phyloP scores from a whole-genome alignment of 2,797 vertebrate genomes.

The Gadopsis bispinosus region DNA sequence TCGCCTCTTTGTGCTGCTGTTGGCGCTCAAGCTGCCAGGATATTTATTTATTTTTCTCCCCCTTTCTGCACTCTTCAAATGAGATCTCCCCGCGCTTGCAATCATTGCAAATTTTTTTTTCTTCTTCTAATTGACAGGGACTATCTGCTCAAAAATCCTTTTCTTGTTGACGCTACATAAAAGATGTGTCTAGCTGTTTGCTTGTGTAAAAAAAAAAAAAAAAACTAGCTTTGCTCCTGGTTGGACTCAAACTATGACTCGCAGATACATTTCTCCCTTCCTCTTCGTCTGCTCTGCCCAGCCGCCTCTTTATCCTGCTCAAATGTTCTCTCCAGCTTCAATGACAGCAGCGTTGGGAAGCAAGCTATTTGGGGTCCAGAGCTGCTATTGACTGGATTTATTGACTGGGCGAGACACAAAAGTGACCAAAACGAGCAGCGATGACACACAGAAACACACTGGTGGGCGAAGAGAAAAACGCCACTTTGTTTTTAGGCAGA shows the following conservation, averaged over 20 bases:
- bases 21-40: constrained; percentile 67
- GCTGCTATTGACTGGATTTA: constrained; percentile 62
- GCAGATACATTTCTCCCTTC: constrained; percentile 46
- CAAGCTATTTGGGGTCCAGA: constrained; percentile 35
- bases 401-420: constrained; percentile 50
- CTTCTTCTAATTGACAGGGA: constrained; percentile 37
- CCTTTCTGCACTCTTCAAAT: constrained; percentile 52
- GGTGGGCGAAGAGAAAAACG: constrained; percentile 14
- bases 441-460: constrained; percentile 47
- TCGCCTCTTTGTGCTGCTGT: constrained; percentile 79
- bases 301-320: constrained; percentile 42
- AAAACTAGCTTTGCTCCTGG: too few relatives aligned
- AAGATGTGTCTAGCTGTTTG: constrained; percentile 31
- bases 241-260: constrained; percentile 8
- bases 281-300: constrained; percentile 34
- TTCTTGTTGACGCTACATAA: constrained; percentile 18
- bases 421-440: constrained; percentile 53
- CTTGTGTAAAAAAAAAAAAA: constrained; percentile 1
- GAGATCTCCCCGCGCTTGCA: constrained; percentile 47
- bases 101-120: constrained; percentile 28
- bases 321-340: constrained; percentile 39
- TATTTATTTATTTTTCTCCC: constrained; percentile 14
- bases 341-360: constrained; percentile 35
- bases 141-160: constrained; percentile 41
- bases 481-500: constrained; percentile 43